These are phyloP conservation scores for Erynnis tages DNA, from an alignment of 2,888 invertebrate species.

Conservation along the genomic window DNA sequence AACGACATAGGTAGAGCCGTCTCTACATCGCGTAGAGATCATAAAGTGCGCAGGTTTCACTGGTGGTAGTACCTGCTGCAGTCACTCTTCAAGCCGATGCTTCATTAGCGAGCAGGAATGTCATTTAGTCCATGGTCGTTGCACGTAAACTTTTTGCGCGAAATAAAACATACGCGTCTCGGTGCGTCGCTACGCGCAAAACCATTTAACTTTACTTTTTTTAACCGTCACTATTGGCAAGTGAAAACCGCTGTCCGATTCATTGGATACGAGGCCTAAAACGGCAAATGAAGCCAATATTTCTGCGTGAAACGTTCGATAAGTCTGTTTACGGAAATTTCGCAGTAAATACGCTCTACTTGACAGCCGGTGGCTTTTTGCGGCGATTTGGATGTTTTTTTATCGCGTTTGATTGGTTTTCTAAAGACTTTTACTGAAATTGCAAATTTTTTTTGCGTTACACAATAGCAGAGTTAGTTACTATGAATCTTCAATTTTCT, in stretches of 20 bases:
- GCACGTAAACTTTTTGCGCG: conserved; percentile 22
- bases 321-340: neutral
- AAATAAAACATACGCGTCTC: conserved; percentile 18
- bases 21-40: neutral
- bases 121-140: conserved; percentile 47
- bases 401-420: neutral
- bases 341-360: neutral
- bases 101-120: conserved; percentile 64
- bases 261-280: conserved; percentile 1
- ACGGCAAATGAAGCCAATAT: neutral
- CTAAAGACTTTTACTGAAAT: no score
- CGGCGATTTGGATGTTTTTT: neutral
- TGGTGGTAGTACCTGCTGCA: no score
- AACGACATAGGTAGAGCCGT: neutral
- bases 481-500: no score
- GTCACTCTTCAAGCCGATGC: no score
- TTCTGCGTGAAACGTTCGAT: neutral
- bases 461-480: no score
- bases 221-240: conserved; percentile 53
- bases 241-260: conserved; percentile 54
- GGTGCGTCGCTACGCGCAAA: conserved; percentile 23
- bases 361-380: neutral
- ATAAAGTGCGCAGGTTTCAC: conserved; percentile 26
- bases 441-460: no score
- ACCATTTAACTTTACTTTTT: conserved; percentile 46